Conservation (phyloP, 2,888 invertebrate species). For the Trachelus tabidus region DNA sequence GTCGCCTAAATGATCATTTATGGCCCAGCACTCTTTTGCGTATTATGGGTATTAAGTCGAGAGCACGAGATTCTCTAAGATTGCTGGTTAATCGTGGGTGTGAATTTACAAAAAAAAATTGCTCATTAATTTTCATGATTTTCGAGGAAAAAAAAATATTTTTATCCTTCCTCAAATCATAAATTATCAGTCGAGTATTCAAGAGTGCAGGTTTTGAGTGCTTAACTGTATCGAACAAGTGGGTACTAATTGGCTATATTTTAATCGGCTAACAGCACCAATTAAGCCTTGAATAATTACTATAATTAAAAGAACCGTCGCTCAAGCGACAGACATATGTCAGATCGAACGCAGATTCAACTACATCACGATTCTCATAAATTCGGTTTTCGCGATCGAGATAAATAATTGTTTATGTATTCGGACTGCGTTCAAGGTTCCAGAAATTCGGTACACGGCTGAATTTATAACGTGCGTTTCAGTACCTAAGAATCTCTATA, state of each 20-base stretch:
- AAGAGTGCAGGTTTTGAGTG: neutral
- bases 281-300: neutral
- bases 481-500: neutral
- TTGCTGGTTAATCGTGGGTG: neutral
- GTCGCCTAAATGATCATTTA: neutral
- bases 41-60: neutral
- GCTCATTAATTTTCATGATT: neutral
- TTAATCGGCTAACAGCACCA: neutral
- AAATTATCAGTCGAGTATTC: neutral
- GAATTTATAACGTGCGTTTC: conserved; percentile 35
- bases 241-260: neutral
- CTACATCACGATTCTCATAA: neutral
- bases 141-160: neutral
- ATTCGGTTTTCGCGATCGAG: conserved; percentile 1
- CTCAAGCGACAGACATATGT: neutral
- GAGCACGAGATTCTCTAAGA: neutral
- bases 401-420: conserved; percentile 28
- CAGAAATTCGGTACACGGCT: conserved; percentile 45
- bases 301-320: neutral
- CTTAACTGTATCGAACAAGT: neutral
- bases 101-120: neutral
- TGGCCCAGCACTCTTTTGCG: neutral
- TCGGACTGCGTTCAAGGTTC: conserved; percentile 40
- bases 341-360: neutral
- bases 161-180: neutral